Evolutionary conservation across 2,888 invertebrate genomes (phyloP), one percentile per base, ranked within the genome.

Genomic region (Andrena praecox): DNA sequence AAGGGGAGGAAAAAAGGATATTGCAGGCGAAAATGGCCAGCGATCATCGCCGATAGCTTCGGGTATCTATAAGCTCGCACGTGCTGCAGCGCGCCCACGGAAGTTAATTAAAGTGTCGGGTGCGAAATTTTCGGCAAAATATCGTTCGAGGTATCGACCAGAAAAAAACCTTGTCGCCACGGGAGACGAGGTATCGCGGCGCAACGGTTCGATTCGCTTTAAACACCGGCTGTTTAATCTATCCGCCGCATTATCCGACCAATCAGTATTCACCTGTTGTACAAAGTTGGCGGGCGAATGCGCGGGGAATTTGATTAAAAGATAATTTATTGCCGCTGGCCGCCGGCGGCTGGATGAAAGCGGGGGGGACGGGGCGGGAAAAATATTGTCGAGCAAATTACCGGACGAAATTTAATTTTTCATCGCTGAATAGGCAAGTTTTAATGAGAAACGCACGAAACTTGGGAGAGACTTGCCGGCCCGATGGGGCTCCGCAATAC

Each of bases 91-190:
- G 67, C 80, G 72, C 84, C 73, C 82, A 67, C 60, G 64, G 48
- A 60, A 81, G 71, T 84, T 87, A 86, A 89, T 89, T 88, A 86
- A 86, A 89, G 75, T 73, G 31, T 71, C 66, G 68, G n/a, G 29
- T 4, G 31, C 54, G 8, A 48, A 62, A 82, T 67, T 80, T 77
- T 66, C 72, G 48, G 8, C 33, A n/a, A 66, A 82, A 70, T 62
- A 54, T 71, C 66, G 67, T 50, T 68, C 68, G 54, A 50, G 42
- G 48, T 27, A 54, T 10, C 62, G 62, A 12, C 8, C 12, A 7
- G 27, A 35, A 63, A 77, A 12, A 80, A 56, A 56, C 10, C 48
- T 66, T n/a, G 35, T 67, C 48, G 29, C 5, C 16, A 16, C 42
- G 16, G 42, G 4, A 33, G 33, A 66, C 10, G 35, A 27, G 12